Evolutionary conservation across 2,888 invertebrate species (phyloP).

Genomic region (Lasius platythorax): DNA sequence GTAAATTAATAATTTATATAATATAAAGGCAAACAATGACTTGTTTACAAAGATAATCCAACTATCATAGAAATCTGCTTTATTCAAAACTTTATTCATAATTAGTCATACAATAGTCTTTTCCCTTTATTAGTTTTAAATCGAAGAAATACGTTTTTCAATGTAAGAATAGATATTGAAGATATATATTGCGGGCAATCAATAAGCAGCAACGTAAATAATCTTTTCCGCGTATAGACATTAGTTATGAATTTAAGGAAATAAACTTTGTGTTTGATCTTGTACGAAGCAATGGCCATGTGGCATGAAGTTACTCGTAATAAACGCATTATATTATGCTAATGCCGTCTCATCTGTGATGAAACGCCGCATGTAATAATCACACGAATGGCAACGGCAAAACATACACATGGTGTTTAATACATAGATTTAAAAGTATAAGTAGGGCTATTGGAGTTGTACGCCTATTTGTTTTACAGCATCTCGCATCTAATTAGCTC

Average conservation of each 20-base stretch:
- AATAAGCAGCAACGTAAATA: not conserved
- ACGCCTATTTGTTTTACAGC: constrained; percentile 24
- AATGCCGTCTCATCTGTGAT: constrained; percentile 38
- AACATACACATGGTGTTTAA: constrained; percentile 27
- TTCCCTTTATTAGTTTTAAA: not conserved
- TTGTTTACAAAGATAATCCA: not conserved
- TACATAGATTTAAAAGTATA: constrained; percentile 59
- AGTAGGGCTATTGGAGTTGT: constrained; percentile 11
- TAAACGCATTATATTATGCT: constrained; percentile 21
- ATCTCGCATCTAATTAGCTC: constrained; percentile 2
- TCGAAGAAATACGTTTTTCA: not conserved
- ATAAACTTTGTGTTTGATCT: constrained; percentile 4
- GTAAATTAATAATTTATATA: not conserved
- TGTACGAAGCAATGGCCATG: not conserved
- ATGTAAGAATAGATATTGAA: not conserved
- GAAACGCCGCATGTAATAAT: constrained; percentile 36
- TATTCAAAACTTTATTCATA: not conserved
- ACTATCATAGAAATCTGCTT: not conserved
- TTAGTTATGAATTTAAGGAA: not conserved
- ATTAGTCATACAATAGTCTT: not conserved
- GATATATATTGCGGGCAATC: not conserved
- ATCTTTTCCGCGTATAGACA: not conserved
- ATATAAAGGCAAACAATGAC: not conserved
- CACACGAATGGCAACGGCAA: constrained; percentile 21
- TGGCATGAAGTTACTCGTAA: not conserved